These are phyloP conservation scores for Lathamus discolor DNA, from an alignment of 2,113 vertebrate genomes.

Conservation along the genomic window DNA sequence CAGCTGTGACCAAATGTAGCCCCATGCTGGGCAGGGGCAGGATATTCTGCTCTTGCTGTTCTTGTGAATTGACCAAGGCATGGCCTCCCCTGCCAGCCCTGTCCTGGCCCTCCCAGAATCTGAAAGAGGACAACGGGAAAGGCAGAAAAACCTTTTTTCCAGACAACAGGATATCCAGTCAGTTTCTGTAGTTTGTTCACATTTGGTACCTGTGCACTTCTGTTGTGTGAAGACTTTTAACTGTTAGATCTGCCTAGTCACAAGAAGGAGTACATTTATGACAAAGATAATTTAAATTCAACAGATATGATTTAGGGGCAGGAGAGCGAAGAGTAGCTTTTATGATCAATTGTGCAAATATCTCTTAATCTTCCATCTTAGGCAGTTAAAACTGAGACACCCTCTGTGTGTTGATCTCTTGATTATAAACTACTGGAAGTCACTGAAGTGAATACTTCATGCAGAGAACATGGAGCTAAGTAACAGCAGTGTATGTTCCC, in stretches of 20 bases:
- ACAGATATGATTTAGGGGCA: not conserved
- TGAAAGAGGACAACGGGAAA: not conserved
- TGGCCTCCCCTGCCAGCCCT: not conserved
- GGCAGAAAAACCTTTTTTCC: not conserved
- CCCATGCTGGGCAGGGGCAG: not conserved
- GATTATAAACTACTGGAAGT: not conserved
- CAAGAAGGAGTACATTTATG: not conserved
- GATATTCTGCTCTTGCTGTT: accelerated
- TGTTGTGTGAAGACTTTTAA: not conserved
- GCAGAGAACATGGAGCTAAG: not conserved
- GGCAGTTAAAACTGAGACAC: not conserved
- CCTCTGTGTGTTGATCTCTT: not conserved
- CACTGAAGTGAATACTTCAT: not conserved
- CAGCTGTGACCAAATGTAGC: too few species aligned
- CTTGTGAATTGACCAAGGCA: not conserved
- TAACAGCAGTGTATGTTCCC: not conserved
- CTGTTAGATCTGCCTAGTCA: not conserved
- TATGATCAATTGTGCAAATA: not conserved
- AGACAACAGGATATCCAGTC: too few species aligned
- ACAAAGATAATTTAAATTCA: not conserved
- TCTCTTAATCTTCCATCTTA: not conserved
- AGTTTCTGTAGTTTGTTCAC: not conserved
- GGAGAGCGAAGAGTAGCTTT: not conserved
- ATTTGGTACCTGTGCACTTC: not conserved
- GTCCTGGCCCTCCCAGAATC: not conserved